Percentiles rank a stretch among this genome's conserved stretches.
phyloP scores from a whole-genome alignment of 2,113 vertebrate species.

The Ammodytes marinus region DNA sequence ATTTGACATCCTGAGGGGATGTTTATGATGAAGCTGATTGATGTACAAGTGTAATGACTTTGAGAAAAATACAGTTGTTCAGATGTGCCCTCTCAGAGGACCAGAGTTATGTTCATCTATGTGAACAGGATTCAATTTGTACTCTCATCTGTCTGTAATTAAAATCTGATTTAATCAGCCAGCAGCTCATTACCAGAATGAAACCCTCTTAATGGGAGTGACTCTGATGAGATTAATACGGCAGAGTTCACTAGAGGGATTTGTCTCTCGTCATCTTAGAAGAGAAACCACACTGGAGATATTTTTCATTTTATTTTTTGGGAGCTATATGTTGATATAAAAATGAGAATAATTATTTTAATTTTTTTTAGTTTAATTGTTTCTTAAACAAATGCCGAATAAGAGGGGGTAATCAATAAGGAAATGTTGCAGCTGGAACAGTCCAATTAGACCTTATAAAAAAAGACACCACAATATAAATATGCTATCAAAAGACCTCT shows the following conservation, averaged over 20 bases:
- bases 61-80: neutral
- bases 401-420: too few species aligned
- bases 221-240: neutral
- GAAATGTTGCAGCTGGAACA: too few species aligned
- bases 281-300: neutral
- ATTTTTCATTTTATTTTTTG: too few species aligned
- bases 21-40: neutral
- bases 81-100: neutral
- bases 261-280: neutral
- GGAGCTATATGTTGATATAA: too few species aligned
- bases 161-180: slow-evolving; percentile 39
- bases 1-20: neutral
- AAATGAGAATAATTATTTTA: too few species aligned
- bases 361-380: too few species aligned
- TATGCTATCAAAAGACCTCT: too few species aligned
- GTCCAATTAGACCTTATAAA: too few species aligned
- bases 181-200: slow-evolving; percentile 9
- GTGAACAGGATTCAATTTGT: slow-evolving; percentile 40
- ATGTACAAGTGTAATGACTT: neutral
- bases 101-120: slow-evolving; percentile 22
- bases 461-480: too few species aligned
- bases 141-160: slow-evolving; percentile 27
- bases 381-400: too few species aligned
- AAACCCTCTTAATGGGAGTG: neutral
- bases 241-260: neutral